These are phyloP conservation scores for Oryctes rhinoceros DNA, from an alignment of 1,140 invertebrate genomes.

Conservation along the genomic window DNA sequence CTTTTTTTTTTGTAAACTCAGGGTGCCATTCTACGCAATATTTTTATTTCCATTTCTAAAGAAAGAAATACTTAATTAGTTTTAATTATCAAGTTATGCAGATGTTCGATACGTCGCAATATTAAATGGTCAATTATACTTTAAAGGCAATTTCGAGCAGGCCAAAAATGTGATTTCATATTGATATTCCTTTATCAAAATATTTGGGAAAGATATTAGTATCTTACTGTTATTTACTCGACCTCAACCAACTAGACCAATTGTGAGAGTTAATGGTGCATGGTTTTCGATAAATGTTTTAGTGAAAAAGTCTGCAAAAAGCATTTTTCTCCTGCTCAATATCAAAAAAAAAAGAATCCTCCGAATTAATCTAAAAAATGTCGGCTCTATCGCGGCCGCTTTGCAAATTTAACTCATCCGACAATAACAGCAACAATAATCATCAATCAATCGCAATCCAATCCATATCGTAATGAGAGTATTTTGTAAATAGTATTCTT, in stretches of 20 bases:
- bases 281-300: too few relatives aligned
- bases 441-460: not conserved
- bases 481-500: slow-evolving; percentile 34
- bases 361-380: not conserved
- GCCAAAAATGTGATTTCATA: not conserved
- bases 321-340: slow-evolving; percentile 4
- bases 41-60: slow-evolving; percentile 41
- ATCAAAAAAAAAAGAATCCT: not conserved
- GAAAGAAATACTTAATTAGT: not conserved
- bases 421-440: not conserved
- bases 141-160: not conserved
- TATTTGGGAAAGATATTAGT: not conserved
- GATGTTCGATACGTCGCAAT: not conserved
- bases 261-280: too few relatives aligned
- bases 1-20: slow-evolving; percentile 53
- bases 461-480: not conserved
- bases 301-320: too few relatives aligned
- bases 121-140: not conserved
- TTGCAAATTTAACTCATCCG: too few relatives aligned
- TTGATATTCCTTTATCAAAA: too few relatives aligned
- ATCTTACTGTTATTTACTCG: too few relatives aligned
- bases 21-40: slow-evolving; percentile 59
- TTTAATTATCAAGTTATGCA: not conserved
- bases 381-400: not conserved
- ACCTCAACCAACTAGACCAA: too few relatives aligned